These are phyloP conservation scores for Phengaris alcon DNA, from an alignment of 2,888 invertebrate species.

Conservation along the genomic window DNA sequence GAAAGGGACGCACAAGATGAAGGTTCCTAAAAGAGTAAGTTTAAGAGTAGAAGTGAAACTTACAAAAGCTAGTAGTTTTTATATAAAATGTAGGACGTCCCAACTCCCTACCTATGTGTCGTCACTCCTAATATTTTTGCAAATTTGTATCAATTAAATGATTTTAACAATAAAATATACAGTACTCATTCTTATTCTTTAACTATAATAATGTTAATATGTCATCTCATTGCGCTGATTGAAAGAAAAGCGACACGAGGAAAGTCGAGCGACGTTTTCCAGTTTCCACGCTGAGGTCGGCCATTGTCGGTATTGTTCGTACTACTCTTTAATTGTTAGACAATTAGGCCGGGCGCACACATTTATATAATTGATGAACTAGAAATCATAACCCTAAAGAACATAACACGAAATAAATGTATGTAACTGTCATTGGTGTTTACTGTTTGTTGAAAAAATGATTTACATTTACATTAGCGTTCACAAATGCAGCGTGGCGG, in stretches of 20 bases:
- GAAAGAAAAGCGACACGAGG: slow-evolving; percentile 17
- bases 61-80: too few species aligned
- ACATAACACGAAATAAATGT: neutral
- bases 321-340: neutral
- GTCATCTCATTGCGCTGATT: neutral
- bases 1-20: neutral
- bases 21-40: too few species aligned
- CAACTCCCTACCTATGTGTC: too few species aligned
- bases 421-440: neutral
- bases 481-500: too few species aligned
- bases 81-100: too few species aligned
- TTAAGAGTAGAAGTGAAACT: too few species aligned
- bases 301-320: slow-evolving; percentile 62
- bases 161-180: too few species aligned
- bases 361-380: neutral
- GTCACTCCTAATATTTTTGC: too few species aligned
- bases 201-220: neutral
- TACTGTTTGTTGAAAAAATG: neutral
- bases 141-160: too few species aligned
- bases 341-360: neutral
- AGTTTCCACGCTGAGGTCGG: slow-evolving; percentile 52
- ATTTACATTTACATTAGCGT: neutral
- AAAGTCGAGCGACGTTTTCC: neutral
- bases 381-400: neutral
- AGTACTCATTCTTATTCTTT: too few species aligned